Percentiles rank a stretch among this genome's conserved stretches.
Conservation (phyloP, 2,113 vertebrate genomes). For the Bos taurus region ARS-UCD2.0 NC_037352.1:37474501-37475000, state of each 20-base stretch:
- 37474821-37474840: neutral
- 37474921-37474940: neutral
- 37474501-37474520: neutral
- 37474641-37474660: neutral
- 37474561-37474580: neutral
- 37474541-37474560: neutral
- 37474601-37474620: neutral
- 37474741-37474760: neutral
- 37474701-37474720: neutral
- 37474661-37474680: neutral
- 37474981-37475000: neutral
- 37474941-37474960: neutral
- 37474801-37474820: neutral
- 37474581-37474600: neutral
- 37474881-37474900: neutral
- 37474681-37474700: accelerated
- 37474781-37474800: neutral
- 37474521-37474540: neutral
- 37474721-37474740: accelerated
- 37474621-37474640: neutral
- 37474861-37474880: neutral
- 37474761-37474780: neutral
- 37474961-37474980: neutral
- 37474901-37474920: neutral
- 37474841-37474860: neutral